These are phyloP conservation scores for Eupithecia centaureata DNA, from an alignment of 2,888 invertebrate genomes.

Conservation along the genomic window DNA sequence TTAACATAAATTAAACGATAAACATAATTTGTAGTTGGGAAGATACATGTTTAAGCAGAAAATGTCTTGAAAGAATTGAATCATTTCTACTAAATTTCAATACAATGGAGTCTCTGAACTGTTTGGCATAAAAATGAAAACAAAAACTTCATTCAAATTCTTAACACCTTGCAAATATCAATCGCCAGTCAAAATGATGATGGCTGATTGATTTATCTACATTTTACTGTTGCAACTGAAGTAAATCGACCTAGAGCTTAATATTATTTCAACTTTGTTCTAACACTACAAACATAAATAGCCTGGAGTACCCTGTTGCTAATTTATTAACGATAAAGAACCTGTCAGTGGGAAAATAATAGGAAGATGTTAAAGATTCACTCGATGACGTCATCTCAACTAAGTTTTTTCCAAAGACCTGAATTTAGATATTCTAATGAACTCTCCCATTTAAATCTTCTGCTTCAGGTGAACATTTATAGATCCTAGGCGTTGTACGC, in stretches of 20 bases:
- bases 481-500: too few species aligned
- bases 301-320: neutral
- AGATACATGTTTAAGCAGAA: neutral
- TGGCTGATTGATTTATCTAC: neutral
- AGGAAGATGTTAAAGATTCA: constrained; percentile 68
- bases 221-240: neutral
- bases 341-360: neutral
- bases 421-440: constrained; percentile 22
- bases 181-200: constrained; percentile 37
- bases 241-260: neutral
- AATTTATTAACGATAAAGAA: neutral
- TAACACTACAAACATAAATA: neutral
- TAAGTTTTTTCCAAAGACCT: constrained; percentile 37
- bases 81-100: neutral
- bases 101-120: constrained; percentile 12
- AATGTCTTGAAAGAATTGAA: neutral
- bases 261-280: neutral
- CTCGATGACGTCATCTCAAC: constrained; percentile 57
- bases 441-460: neutral
- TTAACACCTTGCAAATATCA: constrained; percentile 61
- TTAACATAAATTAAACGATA: constrained; percentile 20
- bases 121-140: neutral
- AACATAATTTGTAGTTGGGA: constrained; percentile 11
- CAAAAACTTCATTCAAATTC: constrained; percentile 16
- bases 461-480: neutral